Base-by-base conservation (phyloP, 2,797 vertebrate species). In the Alosa sapidissima region DNA sequence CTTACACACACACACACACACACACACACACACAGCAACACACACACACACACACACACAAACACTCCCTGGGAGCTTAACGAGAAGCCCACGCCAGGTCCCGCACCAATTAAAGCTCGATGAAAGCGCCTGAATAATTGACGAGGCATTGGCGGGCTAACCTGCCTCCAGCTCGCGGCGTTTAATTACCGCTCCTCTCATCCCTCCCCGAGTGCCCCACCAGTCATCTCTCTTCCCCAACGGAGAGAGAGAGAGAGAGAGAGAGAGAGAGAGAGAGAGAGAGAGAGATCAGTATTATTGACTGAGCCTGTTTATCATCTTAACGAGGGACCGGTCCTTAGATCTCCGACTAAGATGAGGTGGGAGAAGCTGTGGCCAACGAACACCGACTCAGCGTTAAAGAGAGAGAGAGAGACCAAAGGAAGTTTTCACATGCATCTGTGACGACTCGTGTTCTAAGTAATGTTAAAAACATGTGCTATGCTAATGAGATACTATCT, bases 81-180 rank as follows among this genome's bases (percentile, higher is more conserved):
- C 81, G 81, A 60, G 5, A 68, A 36, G 28, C 82, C 83, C 41
- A 68, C 49, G 78, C 51, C 7, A 65, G 68, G 7, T 87, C 90
- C 68, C 83, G 83, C 55, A 87, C 81, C 86, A 89, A 86, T 90
- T 87, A 86, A 83, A 60, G 55, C 65, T 21, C 54, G 85, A 87
- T 85, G 82, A 90, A 87, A 52, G 24, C 48, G 78, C 45, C 78
- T 86, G 84, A 89, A 89, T 87, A 89, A 89, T 84, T 86, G 68
- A 88, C 33, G 72, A 14, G 58, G 28, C 49, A 81, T 68, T 58
- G 81, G 78, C 36, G 62, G 78, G 47, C 55, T 82, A 87, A 88
- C 83, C 84, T 52, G 75, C 88, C 72, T 83, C 41, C 81, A 82
- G 81, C 36, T 65, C 54, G 36, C 84, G 54, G 60, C 86, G 81